Percentiles rank a stretch among this genome's conserved stretches.
phyloP scores from a whole-genome alignment of 2,888 invertebrate species.

The Drosophila longiperda region DNA sequence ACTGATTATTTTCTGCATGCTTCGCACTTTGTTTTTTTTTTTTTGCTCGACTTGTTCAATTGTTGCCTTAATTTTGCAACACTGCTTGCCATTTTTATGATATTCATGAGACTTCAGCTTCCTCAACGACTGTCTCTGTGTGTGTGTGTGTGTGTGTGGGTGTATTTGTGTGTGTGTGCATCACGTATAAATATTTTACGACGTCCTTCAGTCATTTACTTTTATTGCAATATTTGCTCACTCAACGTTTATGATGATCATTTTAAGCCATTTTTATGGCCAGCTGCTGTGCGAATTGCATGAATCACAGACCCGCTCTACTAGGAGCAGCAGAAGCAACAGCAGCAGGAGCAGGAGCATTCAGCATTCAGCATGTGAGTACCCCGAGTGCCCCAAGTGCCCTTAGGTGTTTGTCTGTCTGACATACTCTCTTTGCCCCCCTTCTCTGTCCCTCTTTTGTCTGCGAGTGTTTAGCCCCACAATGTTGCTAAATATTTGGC shows the following conservation, averaged over 20 bases:
- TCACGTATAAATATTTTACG: constrained; percentile 83
- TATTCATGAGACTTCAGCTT: constrained; percentile 54
- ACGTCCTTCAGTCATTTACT: constrained; percentile 84
- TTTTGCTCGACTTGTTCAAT: constrained; percentile 43
- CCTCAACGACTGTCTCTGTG: constrained; percentile 3
- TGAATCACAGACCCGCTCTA: constrained; percentile 75
- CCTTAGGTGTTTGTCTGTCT: constrained; percentile 36
- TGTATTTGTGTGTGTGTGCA: constrained; percentile 42
- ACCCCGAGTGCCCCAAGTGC: constrained; percentile 34
- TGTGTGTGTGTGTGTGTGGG: constrained; percentile 41
- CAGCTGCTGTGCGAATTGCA: constrained; percentile 76
- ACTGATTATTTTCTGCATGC: constrained; percentile 49
- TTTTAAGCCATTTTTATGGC: constrained; percentile 85
- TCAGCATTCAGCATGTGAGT: constrained; percentile 55
- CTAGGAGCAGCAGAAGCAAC: constrained; percentile 7
- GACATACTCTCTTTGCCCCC: neutral
- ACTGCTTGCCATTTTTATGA: constrained; percentile 48
- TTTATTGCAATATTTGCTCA: constrained; percentile 85
- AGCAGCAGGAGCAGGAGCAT: constrained; percentile 9
- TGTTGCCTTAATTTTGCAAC: constrained; percentile 50
- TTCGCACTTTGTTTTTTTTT: constrained; percentile 55
- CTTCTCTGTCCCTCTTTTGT: neutral
- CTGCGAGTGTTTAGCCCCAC: constrained; percentile 30
- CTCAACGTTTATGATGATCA: constrained; percentile 85
- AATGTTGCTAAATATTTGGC: constrained; percentile 78